Base-by-base conservation (phyloP, 2,113 vertebrate genomes). In the Anas platyrhynchos region DNA sequence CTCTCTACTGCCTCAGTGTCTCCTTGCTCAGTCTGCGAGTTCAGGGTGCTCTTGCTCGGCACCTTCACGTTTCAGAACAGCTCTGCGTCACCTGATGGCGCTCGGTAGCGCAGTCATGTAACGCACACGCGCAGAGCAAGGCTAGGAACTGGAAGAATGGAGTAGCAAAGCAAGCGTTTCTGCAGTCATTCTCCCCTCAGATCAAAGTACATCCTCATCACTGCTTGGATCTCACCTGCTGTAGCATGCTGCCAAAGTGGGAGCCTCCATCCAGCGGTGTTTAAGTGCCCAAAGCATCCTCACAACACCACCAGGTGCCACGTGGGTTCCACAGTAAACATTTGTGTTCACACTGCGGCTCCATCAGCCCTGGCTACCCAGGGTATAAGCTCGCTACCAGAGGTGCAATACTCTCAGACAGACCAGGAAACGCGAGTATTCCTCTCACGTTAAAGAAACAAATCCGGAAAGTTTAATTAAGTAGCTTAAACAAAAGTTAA, bases 301-400 rank as follows among this genome's bases (percentile, higher is more conserved):
- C 69, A 0, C 27, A 27, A 8, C 54, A 32, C 4, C 66, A 0
- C 11, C 29, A 0, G 41, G 5, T 2, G 31, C 55, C 3, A 31
- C 41, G 7, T 56, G 17, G 32, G 11, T 52, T 34, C 38, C 56
- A 5, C 79, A 2, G 38, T 1, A 1, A 44, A 11, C 0, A 29
- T 29, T 50, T 6, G 0, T 0, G 7, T 1, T 68, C 8, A 21
- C 38, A 0, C 61, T 0, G 65, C 2, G 54, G 48, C 66, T 50
- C 3, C 1, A 31, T 25, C 67, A 46, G 79, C 48, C 79, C 16
- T 7, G 29, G n/a, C 61, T 3, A 1, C 2, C 12, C 7, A 9
- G 44, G 54, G 3, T 11, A 22, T 0, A 3, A 72, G 48, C 0
- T 55, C 66, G 1, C 41, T 7, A 1, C 14, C 38, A 14, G 3